Base-by-base conservation (phyloP, 1,140 invertebrate genomes). In the Tetragnatha versicolor region DNA sequence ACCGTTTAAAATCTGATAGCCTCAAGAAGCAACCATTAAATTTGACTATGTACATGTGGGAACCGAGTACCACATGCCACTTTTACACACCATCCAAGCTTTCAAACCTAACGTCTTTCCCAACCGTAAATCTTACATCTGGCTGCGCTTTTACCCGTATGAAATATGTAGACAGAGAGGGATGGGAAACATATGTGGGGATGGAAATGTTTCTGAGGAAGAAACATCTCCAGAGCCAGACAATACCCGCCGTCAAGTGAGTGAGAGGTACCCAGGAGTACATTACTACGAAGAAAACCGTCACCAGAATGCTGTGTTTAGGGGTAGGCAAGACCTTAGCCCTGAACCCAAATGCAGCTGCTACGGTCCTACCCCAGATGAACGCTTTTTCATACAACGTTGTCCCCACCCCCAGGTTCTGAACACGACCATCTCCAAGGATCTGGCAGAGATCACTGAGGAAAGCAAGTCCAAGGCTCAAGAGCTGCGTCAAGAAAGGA, bases 361-460 rank as follows among this genome's bases (percentile, higher is more conserved):
- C 35, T 79, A 33, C 20, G 76, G 76, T n/a, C 73, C 73, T 2
- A 77, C 73, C 17, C 76, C 76, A 17, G 76, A 79, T 29, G 65
- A 79, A 58, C 35, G 65, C 2, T 79, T 79, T 69, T 79, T 79
- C 49, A 60, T 79, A 22, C 76, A 79, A 69, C 49, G 76, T 4
- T 68, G 51, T 69, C 76, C 76, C 69, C 51, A 47, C 60, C 76
- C 63, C 1, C 55, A 87, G 86, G 86, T 87, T 2, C 83, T 88
- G 14, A 82, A 83, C 22, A 83, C 81, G 9, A 86, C 85, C 14
- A 88, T 88, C 42, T 65, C 82, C 10, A 83, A 83, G 63, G 87
- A 88, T 77, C 68, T 87, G n/a, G 79, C 80, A 14, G 73, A 82
- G 39, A 83, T 85, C 1, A 84, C 81, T 0, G 82, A 85, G 29